These are phyloP conservation scores for Microctenopoma lineatum DNA, from an alignment of 2,797 vertebrate genomes.

Conservation along the genomic window DNA sequence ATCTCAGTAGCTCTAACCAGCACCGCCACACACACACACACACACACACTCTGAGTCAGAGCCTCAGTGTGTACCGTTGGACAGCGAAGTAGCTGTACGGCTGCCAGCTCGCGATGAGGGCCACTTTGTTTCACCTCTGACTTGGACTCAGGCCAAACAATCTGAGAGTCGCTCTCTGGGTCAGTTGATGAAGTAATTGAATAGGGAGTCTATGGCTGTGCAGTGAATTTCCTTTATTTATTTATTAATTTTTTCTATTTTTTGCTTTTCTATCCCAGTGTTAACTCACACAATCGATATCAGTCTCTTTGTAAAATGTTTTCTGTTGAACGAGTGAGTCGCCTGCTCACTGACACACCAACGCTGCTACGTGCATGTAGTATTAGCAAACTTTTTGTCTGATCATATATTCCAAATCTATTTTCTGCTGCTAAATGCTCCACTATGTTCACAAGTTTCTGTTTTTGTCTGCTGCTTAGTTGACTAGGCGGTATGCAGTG, in stretches of 20 bases:
- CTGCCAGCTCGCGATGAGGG: slow-evolving; percentile 68
- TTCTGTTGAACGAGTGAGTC: slow-evolving; percentile 7
- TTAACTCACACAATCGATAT: slow-evolving; percentile 41
- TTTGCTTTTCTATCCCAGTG: not conserved
- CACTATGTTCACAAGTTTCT: not conserved
- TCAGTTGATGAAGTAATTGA: slow-evolving; percentile 75
- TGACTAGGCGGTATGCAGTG: not conserved
- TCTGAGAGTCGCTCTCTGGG: slow-evolving; percentile 69
- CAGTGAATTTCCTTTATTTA: slow-evolving; percentile 35
- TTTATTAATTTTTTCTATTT: too few species aligned
- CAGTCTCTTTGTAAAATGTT: slow-evolving; percentile 20
- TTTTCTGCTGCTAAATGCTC: not conserved
- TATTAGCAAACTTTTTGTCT: too few species aligned
- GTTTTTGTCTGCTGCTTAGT: too few species aligned
- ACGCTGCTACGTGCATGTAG: too few species aligned
- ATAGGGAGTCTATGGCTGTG: slow-evolving; percentile 67
- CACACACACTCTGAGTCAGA: slow-evolving; percentile 30
- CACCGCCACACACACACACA: slow-evolving; percentile 9
- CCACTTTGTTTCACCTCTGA: slow-evolving; percentile 77
- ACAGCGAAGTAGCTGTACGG: slow-evolving; percentile 71
- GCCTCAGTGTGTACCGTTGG: slow-evolving; percentile 52
- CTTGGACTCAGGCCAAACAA: slow-evolving; percentile 64
- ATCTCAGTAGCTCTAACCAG: slow-evolving; percentile 61
- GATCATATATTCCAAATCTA: not conserved
- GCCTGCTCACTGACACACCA: not conserved